Evolutionary conservation across 1,140 invertebrate genomes (phyloP), one percentile per base, ranked within the genome.

Genomic region (Temnothorax nylanderi): DNA sequence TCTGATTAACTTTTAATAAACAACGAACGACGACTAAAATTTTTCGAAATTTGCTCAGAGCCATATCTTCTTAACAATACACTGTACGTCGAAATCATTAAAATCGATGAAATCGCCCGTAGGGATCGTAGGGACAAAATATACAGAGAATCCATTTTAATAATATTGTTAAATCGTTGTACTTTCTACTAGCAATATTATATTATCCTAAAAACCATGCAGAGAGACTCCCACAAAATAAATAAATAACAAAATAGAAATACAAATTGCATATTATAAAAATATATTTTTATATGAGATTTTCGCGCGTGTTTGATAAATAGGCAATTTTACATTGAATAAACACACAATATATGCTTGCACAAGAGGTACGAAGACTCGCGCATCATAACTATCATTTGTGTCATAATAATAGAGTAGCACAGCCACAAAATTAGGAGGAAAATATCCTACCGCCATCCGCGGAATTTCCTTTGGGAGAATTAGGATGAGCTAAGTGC

Each of bases 401-500:
- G 34, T 10, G 41, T 87, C 26, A 26, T 51, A 21, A 8, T 74
- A 75, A 85, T 64, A 51, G 51, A 85, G 62, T 49, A n/a, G 21
- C 60, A 11, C n/a, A 3, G 60, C 41, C 60, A 18, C 62, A 74
- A 87, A 90, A 92, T 91, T 92, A 87, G 71, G 76, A 84, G 64
- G 78, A 87, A 91, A 91, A 87, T 91, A 87, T 92, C 82, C 69
- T 32, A 49, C 51, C 21, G 71, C 41, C 44, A 62, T 89, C 58
- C 75, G 26, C 26, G 72, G 72, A 89, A 91, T 89, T 90, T 89
- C 56, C 87, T 91, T 90, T 75, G 71, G 72, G 76, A 65, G 82
- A 85, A 54, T 88, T 85, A 58, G 67, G 54, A 87, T 80, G 69
- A 74, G 67, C 41, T 21, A 69, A 71, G 80, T 76, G 64, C 37